These are phyloP conservation scores for Salvelinus sp. DNA, from an alignment of 2,113 vertebrate species.

Conservation along the genomic window DNA sequence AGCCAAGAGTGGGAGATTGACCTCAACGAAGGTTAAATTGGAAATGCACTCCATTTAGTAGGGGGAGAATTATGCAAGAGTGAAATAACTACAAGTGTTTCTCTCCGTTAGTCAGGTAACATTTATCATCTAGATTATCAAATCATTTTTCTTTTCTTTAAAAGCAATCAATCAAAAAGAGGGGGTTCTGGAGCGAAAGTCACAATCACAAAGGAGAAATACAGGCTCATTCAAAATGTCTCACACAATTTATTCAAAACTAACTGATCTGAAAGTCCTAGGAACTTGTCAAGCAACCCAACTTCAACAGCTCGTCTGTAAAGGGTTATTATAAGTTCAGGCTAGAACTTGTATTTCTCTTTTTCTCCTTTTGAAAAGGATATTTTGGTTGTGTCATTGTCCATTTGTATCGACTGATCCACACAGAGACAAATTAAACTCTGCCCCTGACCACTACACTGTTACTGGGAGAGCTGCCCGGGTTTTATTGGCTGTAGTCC, in stretches of 20 bases:
- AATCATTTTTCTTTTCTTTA: slow-evolving; percentile 49
- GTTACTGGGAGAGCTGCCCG: slow-evolving; percentile 40
- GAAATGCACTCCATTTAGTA: slow-evolving; percentile 42
- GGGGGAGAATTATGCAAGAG: slow-evolving; percentile 23
- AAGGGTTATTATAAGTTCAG: slow-evolving; percentile 38
- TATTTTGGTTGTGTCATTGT: background rate
- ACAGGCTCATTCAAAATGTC: slow-evolving; percentile 43
- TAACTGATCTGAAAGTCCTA: slow-evolving; percentile 33
- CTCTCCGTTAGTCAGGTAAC: slow-evolving; percentile 32
- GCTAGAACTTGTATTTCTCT: slow-evolving; percentile 3
- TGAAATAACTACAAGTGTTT: slow-evolving; percentile 40
- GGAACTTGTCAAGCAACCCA: slow-evolving; percentile 27
- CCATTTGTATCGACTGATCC: slow-evolving; percentile 29
- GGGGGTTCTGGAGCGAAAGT: slow-evolving; percentile 49
- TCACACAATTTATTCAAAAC: slow-evolving; percentile 43
- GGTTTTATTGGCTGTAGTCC: slow-evolving; percentile 27
- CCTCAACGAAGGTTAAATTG: slow-evolving; percentile 44
- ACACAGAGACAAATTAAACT: slow-evolving; percentile 19
- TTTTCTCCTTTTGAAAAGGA: background rate
- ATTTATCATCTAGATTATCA: slow-evolving; percentile 52
- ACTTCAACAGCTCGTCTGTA: slow-evolving; percentile 33
- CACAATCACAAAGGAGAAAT: slow-evolving; percentile 52
- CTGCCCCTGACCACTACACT: slow-evolving; percentile 26
- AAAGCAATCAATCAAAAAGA: slow-evolving; percentile 62
- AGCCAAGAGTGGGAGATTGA: slow-evolving; percentile 27